Evolutionary conservation across 2,113 vertebrate species (phyloP).

Genomic region (Arizona elegans): DNA sequence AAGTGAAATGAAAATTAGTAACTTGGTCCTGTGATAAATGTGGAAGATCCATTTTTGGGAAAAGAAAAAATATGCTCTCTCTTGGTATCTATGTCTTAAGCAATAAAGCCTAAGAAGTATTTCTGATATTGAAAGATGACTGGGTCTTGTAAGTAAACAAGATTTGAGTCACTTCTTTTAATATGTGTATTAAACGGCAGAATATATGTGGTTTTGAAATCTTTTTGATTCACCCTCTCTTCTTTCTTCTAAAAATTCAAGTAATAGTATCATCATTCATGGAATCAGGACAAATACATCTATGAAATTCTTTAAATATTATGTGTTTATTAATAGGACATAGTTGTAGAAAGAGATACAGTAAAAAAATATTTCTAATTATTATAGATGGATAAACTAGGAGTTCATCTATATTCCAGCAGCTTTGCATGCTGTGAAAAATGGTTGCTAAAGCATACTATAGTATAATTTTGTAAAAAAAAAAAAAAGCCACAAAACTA

Average conservation of each 20-base stretch:
- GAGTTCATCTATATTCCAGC: background rate
- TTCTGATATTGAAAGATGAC: background rate
- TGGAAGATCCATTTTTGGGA: background rate
- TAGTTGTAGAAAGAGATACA: background rate
- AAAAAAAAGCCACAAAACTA: background rate
- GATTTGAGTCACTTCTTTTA: background rate
- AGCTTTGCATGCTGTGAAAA: background rate
- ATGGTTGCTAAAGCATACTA: background rate
- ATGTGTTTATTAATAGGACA: background rate
- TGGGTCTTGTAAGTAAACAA: background rate
- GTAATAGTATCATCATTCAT: background rate
- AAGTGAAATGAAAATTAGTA: background rate
- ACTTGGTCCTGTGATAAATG: background rate
- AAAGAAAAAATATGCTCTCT: background rate
- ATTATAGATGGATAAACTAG: background rate
- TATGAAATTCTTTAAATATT: background rate
- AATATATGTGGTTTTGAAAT: background rate
- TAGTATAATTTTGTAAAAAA: background rate
- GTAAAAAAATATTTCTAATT: background rate
- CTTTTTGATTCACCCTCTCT: background rate
- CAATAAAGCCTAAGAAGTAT: background rate
- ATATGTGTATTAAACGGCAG: background rate
- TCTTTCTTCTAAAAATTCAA: background rate
- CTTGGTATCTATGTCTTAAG: background rate
- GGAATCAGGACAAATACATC: background rate